Evolutionary conservation across 2,888 invertebrate species (phyloP).

Genomic region (Labia minor): DNA sequence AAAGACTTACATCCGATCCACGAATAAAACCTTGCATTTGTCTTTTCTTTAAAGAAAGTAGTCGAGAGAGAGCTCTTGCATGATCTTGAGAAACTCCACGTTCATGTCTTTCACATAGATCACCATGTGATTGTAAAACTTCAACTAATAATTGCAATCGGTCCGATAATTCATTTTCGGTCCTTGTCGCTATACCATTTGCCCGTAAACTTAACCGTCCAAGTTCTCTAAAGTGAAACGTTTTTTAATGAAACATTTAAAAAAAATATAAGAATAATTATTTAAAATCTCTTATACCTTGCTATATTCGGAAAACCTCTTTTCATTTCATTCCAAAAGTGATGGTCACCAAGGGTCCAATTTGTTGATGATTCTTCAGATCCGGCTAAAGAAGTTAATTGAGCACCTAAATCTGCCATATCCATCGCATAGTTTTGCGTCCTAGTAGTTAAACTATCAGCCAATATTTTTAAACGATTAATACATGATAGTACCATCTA

Average conservation of each 20-base stretch:
- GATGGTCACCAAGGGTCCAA: constrained; percentile 38
- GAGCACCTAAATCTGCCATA: constrained; percentile 44
- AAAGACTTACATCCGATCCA: constrained; percentile 44
- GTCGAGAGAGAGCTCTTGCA: constrained; percentile 48
- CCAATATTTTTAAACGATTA: not conserved
- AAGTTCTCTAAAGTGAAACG: constrained; percentile 38
- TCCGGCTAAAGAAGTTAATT: constrained; percentile 40
- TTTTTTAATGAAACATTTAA: constrained; percentile 18
- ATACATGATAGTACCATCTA: not conserved
- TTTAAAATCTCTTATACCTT: no score
- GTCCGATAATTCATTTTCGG: constrained; percentile 46
- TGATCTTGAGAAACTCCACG: constrained; percentile 51
- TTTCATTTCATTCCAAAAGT: constrained; percentile 43
- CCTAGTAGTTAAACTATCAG: not conserved
- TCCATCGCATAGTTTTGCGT: constrained; percentile 38
- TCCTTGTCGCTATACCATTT: constrained; percentile 42
- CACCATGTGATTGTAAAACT: constrained; percentile 44
- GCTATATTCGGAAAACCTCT: constrained; percentile 37
- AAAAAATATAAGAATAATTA: no score
- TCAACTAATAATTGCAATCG: constrained; percentile 44
- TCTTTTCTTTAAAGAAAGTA: constrained; percentile 49
- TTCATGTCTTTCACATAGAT: constrained; percentile 50
- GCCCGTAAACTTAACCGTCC: constrained; percentile 40
- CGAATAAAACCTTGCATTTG: constrained; percentile 52
- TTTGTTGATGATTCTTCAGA: constrained; percentile 34